Conservation (phyloP, 2,113 vertebrate species). For the Ifrita kowaldi region DNA sequence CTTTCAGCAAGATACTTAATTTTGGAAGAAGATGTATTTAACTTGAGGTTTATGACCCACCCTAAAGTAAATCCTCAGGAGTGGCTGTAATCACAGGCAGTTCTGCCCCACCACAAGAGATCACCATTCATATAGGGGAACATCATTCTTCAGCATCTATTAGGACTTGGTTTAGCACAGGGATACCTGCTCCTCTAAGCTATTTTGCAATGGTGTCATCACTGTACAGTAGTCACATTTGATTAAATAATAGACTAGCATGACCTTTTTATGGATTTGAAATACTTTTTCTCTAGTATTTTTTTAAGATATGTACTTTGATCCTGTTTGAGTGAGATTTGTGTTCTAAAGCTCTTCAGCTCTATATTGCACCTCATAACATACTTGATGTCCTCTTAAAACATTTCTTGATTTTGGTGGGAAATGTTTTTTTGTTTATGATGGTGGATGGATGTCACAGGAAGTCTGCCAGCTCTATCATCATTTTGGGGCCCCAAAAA, state of each 20-base stretch:
- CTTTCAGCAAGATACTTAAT: background rate
- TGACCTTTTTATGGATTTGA: background rate
- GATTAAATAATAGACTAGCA: background rate
- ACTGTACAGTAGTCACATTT: background rate
- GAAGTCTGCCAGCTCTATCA: background rate
- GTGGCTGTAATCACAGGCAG: background rate
- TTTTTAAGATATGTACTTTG: background rate
- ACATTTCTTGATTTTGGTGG: background rate
- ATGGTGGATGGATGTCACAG: background rate
- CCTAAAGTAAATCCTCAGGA: background rate
- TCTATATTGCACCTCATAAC: background rate
- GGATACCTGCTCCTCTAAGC: background rate
- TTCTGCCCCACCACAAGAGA: background rate
- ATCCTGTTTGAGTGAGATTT: background rate
- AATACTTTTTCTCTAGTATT: background rate
- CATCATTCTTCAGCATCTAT: background rate
- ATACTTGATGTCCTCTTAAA: background rate
- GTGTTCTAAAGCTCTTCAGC: background rate
- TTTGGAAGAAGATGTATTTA: background rate
- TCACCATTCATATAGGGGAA: background rate
- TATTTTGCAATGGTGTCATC: background rate
- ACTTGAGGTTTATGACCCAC: background rate
- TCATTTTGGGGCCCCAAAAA: background rate
- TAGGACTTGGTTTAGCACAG: background rate
- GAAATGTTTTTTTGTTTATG: background rate